Evolutionary conservation across 2,888 invertebrate species (phyloP), one percentile per base, ranked within the genome.

Genomic region (Dioctria rufipes): DNA sequence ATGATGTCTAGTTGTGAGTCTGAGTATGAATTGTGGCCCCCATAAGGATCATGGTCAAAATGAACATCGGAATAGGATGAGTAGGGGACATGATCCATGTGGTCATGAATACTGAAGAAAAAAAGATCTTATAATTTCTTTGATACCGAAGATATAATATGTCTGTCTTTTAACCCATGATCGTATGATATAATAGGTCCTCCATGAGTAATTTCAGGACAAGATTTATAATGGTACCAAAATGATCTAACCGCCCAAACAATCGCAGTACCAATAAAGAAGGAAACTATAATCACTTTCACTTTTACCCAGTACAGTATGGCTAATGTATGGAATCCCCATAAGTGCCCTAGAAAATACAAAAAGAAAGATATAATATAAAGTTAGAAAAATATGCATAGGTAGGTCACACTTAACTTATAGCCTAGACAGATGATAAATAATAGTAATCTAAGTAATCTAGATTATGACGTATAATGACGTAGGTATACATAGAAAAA

Each of bases 221-320:
- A 86, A 73, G 82, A 87, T 86, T 54, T 81, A 25, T 25, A 25
- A 11, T 66, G 71, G 6, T 42, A 8, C 65, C 71, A 78, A 13
- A 86, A 83, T 75, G 88, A 87, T 54, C 86, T 86, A 39, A 87
- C 82, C 3, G 88, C 89, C 84, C 87, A 84, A 25, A 86, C 87
- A 11, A 89, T 83, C 3, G 88, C 88, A 43, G 87, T 87, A 42
- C 88, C 89, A 78, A 89, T 84, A 82, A 89, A 85, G 84, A 88
- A 88, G 37, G 87, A 86, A 5, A 88, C 87, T 49, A 89, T 85
- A 0, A 88, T 85, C 40, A 88, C 85, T 83, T 89, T 89, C 39
- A 89, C 86, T 84, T 89, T 89, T 25, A 89, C 84, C 86, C 87
- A 87, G 77, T 88, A 89, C 46, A 88, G 86, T 75, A 88, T 86